Evolutionary conservation across 1,140 invertebrate species (phyloP), one percentile per base, ranked within the genome.

Genomic region (Bombus sylvicola): DNA sequence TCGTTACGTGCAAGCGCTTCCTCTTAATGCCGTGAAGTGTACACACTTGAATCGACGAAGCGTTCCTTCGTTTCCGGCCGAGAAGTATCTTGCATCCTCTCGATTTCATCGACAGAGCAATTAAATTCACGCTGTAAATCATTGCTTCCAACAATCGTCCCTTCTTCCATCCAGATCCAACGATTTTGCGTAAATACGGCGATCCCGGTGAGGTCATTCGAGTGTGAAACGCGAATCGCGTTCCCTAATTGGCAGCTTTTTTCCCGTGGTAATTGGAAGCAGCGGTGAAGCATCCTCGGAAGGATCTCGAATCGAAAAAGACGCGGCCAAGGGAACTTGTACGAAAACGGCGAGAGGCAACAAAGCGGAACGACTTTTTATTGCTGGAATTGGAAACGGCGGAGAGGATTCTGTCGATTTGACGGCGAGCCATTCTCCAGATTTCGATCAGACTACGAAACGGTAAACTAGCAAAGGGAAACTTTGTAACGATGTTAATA

Each of bases 241-340:
- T 73, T 79, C 73, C 69, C 81, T 90, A 90, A 91, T 91, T 91
- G 90, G 87, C 72, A 88, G 84, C 79, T 87, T 85, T 88, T 90
- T 68, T 68, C 28, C 37, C 74, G 47, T 39, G 37, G 53, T 91
- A 91, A 91, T 89, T 90, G 89, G 75, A 87, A 85, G n/a, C 74
- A 43, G 39, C 69, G 64, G 69, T 74, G 74, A 13, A 81, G 79
- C 72, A 47, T 78, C 57, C 62, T 28, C 41, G 69, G 53, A 31
- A 83, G 62, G 34, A 78, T 86, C 80, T 75, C 76, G 53, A 86
- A 47, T 79, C 37, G 69, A 13, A 34, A 37, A 66, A 57, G 31
- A 66, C 10, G 41, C 28, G 73, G 53, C 34, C 37, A 3, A 5
- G 47, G 37, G 34, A 9, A 62, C 25, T 59, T 62, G 34, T 80